Percentiles rank a stretch among this genome's conserved stretches.
Conservation (phyloP, 2,113 vertebrate species). For the Heterocephalus glaber region DNA sequence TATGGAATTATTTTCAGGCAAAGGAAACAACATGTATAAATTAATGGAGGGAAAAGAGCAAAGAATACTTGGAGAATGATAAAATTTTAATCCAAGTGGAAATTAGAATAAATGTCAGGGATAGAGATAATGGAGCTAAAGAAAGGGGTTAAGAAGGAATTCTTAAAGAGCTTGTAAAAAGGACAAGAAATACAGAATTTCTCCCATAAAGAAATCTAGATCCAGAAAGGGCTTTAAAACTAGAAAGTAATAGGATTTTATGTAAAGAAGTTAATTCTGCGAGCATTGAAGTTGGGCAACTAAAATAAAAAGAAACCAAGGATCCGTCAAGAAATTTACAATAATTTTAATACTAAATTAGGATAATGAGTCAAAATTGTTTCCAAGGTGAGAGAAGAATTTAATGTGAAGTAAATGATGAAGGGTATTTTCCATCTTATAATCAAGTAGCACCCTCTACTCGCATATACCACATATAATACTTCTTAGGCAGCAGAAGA, state of each 20-base stretch:
- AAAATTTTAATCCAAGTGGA: neutral
- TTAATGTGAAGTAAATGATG: neutral
- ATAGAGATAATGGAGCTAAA: neutral
- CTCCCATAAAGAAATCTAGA: neutral
- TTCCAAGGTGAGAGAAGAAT: neutral
- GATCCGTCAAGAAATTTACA: neutral
- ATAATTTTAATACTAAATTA: conserved; percentile 1
- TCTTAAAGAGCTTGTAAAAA: conserved; percentile 13
- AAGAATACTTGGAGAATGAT: neutral
- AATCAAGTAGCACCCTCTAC: neutral
- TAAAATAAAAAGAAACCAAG: neutral
- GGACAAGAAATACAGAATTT: neutral
- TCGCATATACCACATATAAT: neutral
- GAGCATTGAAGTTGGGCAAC: neutral
- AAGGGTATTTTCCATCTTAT: neutral
- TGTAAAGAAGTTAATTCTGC: neutral
- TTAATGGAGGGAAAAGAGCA: neutral
- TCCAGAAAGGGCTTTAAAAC: neutral
- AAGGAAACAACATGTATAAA: neutral
- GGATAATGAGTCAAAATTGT: neutral
- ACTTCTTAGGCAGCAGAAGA: neutral
- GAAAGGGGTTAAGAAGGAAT: neutral
- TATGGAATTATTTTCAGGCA: neutral
- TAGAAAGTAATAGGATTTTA: neutral
- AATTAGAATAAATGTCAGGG: conserved; percentile 15